phyloP scores from a whole-genome alignment of 1,140 invertebrate species.

The Drosophila takahashii region DNA sequence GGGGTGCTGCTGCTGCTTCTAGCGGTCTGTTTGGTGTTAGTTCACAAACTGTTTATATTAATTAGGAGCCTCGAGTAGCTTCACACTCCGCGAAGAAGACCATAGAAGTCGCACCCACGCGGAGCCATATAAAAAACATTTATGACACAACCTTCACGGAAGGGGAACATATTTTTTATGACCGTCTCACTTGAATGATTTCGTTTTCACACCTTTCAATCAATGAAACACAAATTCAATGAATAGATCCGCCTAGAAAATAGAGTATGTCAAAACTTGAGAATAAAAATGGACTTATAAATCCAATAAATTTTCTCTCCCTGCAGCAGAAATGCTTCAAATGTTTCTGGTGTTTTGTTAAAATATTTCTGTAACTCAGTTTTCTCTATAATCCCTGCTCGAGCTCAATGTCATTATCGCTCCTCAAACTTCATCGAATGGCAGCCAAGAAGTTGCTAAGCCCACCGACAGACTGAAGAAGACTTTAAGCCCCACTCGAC shows the following conservation, averaged over 20 bases:
- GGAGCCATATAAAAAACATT: conserved; percentile 27
- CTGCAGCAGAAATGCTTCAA: not conserved
- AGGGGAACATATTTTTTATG: conserved; percentile 34
- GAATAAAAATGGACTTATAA: too few relatives aligned
- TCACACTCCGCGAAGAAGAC: conserved; percentile 33
- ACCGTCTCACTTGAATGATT: conserved; percentile 40
- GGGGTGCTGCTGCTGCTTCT: conserved; percentile 5
- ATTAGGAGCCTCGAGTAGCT: conserved; percentile 45
- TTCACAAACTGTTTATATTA: conserved; percentile 58
- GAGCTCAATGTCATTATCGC: conserved; percentile 32
- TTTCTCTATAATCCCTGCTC: conserved; percentile 20
- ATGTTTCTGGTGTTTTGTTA: conserved; percentile 2
- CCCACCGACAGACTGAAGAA: conserved; percentile 20
- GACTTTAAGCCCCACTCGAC: conserved; percentile 34
- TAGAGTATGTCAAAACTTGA: not conserved
- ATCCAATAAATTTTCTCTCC: not conserved
- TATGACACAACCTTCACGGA: conserved; percentile 27
- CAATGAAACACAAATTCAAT: conserved; percentile 23
- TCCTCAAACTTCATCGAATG: conserved; percentile 33
- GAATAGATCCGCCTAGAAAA: not conserved
- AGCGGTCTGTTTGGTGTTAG: conserved; percentile 39
- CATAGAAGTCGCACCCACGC: conserved; percentile 42
- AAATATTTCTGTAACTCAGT: not conserved
- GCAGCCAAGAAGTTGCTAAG: conserved; percentile 36
- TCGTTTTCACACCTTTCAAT: conserved; percentile 49